phyloP scores from a whole-genome alignment of 2,888 invertebrate species.

The Clivina fossor region DNA sequence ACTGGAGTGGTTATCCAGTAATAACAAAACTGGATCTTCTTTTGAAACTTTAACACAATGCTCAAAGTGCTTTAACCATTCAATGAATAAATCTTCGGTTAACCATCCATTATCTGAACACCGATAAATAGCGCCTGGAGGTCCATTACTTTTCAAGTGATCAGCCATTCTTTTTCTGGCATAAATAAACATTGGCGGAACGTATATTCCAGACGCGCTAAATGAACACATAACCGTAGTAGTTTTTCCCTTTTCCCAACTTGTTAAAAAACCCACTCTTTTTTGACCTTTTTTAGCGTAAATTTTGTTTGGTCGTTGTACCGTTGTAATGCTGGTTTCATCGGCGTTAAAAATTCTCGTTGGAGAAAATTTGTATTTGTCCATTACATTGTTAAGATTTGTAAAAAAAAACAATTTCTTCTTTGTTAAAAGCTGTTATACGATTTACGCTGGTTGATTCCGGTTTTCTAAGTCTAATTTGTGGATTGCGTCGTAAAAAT shows the following conservation, averaged over 20 bases:
- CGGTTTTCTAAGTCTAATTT: constrained; percentile 26
- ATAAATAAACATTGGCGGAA: constrained; percentile 53
- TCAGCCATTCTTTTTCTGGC: constrained; percentile 49
- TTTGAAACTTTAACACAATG: constrained; percentile 3
- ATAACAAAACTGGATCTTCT: constrained; percentile 19
- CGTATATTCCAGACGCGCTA: not conserved
- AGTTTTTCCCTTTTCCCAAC: constrained; percentile 2
- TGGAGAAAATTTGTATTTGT: constrained; percentile 36
- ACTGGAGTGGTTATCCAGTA: constrained; percentile 28
- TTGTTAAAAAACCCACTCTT: constrained; percentile 34
- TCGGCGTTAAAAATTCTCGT: not conserved
- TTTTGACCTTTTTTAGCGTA: constrained; percentile 24
- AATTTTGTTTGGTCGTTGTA: not conserved
- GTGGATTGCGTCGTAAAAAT: constrained; percentile 30
- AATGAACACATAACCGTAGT: not conserved
- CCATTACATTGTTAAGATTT: constrained; percentile 36
- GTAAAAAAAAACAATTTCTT: not conserved
- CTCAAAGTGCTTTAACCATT: constrained; percentile 35
- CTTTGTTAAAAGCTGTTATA: not conserved
- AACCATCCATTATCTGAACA: constrained; percentile 38
- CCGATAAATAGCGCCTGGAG: constrained; percentile 44
- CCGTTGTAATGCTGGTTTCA: constrained; percentile 5
- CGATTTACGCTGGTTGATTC: constrained; percentile 13
- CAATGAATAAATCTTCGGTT: constrained; percentile 38
- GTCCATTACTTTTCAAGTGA: constrained; percentile 48